These are phyloP conservation scores for Tetrao urogallus DNA, from an alignment of 2,113 vertebrate species.

Conservation along the genomic window DNA sequence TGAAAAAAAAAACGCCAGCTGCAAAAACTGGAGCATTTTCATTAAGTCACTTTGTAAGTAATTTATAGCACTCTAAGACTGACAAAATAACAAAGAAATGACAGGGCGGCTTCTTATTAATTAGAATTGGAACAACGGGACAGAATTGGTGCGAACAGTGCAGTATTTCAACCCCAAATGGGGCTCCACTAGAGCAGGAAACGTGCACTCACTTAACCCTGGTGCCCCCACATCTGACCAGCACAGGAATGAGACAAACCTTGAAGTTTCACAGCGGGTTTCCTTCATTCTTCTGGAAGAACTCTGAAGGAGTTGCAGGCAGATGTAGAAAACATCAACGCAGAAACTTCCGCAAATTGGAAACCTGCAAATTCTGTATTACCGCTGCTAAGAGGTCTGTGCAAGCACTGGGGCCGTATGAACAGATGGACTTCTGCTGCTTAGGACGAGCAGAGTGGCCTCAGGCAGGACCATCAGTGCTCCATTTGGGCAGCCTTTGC, in stretches of 20 bases:
- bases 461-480: background rate
- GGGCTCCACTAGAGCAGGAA: background rate
- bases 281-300: background rate
- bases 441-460: accelerated
- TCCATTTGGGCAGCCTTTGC: background rate
- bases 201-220: accelerated
- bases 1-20: background rate
- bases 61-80: background rate
- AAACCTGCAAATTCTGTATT: background rate
- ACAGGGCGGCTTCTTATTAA: background rate
- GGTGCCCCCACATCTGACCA: background rate
- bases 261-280: background rate
- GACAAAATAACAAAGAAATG: background rate
- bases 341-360: background rate
- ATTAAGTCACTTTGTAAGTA: background rate
- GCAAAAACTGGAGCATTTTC: background rate
- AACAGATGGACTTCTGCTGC: background rate
- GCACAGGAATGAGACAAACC: background rate
- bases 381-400: background rate
- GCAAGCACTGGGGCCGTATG: background rate
- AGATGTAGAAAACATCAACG: background rate
- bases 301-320: background rate
- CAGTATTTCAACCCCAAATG: background rate
- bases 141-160: background rate
- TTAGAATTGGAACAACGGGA: background rate